These are phyloP conservation scores for Sebastes goodei DNA, from an alignment of 2,797 vertebrate species.

Conservation along the genomic window DNA sequence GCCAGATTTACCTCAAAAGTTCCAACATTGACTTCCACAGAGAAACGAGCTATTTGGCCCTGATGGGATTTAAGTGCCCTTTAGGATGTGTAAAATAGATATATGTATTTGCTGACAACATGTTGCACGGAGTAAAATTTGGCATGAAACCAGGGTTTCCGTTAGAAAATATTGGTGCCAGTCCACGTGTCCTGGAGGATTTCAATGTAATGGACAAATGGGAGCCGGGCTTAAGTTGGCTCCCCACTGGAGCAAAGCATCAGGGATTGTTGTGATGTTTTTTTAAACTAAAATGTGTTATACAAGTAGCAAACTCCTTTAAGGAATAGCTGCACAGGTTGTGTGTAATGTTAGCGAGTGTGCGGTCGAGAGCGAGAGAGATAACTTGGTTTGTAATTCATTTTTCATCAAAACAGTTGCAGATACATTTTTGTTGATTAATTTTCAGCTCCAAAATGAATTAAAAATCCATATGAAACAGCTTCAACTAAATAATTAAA, in stretches of 20 bases:
- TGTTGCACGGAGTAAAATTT: conserved; percentile 4
- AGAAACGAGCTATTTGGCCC: conserved; percentile 1
- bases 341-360: no score
- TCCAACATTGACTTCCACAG: not conserved
- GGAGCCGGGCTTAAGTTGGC: not conserved
- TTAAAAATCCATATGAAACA: not conserved
- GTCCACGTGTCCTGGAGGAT: no score
- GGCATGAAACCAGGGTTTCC: not conserved
- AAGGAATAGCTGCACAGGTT: no score
- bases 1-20: not conserved
- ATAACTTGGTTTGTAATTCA: no score
- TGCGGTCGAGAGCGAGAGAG: no score
- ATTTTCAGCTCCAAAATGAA: not conserved
- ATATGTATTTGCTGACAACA: conserved; percentile 30
- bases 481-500: not conserved
- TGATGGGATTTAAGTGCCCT: conserved; percentile 5
- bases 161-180: no score
- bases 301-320: not conserved
- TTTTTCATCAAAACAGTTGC: not conserved
- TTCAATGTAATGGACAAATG: no score
- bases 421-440: not conserved
- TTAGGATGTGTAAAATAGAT: conserved; percentile 28
- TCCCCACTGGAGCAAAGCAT: no score
- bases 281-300: not conserved
- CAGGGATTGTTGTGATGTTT: accelerated